Conservation (phyloP, 2,888 invertebrate species). For the Bugulina stolonifera region DNA sequence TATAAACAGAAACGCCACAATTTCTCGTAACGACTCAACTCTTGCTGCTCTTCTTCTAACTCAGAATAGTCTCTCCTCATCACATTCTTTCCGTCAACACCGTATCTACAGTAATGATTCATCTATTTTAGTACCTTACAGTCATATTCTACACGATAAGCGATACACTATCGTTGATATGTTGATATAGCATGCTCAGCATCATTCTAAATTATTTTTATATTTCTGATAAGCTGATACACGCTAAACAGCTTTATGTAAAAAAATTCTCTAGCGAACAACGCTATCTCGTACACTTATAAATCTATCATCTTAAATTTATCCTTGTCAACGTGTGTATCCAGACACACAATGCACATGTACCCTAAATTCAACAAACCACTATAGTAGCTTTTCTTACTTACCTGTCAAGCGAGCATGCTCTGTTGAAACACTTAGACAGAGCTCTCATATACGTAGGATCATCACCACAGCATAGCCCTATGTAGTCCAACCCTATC, state of each 20-base stretch:
- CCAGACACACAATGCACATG: not conserved
- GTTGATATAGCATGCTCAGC: too few species aligned
- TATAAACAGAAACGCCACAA: too few species aligned
- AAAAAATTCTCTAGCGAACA: too few species aligned
- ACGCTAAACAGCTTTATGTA: too few species aligned
- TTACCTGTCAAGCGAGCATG: constrained; percentile 36
- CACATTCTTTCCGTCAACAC: not conserved
- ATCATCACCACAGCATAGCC: constrained; percentile 44
- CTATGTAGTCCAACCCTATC: constrained; percentile 40
- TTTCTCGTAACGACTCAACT: not conserved
- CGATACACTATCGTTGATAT: not conserved
- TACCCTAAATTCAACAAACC: not conserved
- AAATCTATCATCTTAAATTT: not conserved
- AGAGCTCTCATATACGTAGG: constrained; percentile 38
- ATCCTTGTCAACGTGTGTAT: not conserved
- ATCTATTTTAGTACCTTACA: too few species aligned
- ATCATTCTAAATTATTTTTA: too few species aligned
- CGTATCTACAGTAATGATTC: too few species aligned
- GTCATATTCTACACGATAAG: not conserved
- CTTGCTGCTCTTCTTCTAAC: not conserved
- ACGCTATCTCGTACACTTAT: not conserved
- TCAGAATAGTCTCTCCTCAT: not conserved
- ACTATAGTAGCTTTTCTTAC: too few species aligned
- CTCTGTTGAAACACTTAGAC: constrained; percentile 38
- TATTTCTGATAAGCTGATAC: too few species aligned